Percentiles rank a stretch among this genome's conserved stretches.
These are phyloP conservation scores for Lontra canadensis DNA, from an alignment of 2,113 vertebrate genomes.

Conservation along the genomic window DNA sequence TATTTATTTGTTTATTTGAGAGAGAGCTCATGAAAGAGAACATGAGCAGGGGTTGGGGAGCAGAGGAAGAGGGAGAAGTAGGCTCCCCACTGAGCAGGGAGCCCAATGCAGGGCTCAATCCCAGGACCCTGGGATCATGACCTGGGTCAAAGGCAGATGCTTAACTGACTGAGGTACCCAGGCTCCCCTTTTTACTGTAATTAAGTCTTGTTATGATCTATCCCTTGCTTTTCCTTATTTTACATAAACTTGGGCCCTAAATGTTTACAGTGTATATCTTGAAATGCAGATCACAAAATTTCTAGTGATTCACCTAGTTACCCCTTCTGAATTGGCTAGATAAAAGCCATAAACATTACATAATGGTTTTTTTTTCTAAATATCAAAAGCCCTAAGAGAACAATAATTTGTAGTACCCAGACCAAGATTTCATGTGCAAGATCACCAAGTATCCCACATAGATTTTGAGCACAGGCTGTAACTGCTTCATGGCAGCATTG, in stretches of 20 bases:
- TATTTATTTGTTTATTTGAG: too few species aligned
- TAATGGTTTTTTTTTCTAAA: slow-evolving; percentile 52
- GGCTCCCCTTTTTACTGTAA: not conserved
- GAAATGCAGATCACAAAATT: slow-evolving; percentile 36
- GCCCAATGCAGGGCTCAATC: too few species aligned
- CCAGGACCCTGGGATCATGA: too few species aligned
- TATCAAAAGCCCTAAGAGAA: slow-evolving; percentile 53
- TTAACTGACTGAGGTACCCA: too few species aligned
- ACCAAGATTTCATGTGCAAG: not conserved
- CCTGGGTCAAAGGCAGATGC: too few species aligned
- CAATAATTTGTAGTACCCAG: slow-evolving; percentile 18
- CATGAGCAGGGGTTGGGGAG: too few species aligned
- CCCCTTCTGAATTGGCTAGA: slow-evolving; percentile 51
- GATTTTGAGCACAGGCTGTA: not conserved
- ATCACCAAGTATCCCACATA: not conserved
- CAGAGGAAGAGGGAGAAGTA: too few species aligned
- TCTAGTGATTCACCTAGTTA: slow-evolving; percentile 62
- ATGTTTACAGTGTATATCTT: slow-evolving; percentile 49
- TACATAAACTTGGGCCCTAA: not conserved
- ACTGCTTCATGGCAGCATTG: not conserved
- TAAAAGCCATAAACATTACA: slow-evolving; percentile 62
- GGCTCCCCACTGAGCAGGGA: too few species aligned
- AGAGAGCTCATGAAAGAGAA: too few species aligned
- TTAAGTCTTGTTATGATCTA: slow-evolving; percentile 1
- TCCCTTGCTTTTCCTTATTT: slow-evolving; percentile 50